phyloP scores from a whole-genome alignment of 2,888 invertebrate genomes.

The Thera britannica region DNA sequence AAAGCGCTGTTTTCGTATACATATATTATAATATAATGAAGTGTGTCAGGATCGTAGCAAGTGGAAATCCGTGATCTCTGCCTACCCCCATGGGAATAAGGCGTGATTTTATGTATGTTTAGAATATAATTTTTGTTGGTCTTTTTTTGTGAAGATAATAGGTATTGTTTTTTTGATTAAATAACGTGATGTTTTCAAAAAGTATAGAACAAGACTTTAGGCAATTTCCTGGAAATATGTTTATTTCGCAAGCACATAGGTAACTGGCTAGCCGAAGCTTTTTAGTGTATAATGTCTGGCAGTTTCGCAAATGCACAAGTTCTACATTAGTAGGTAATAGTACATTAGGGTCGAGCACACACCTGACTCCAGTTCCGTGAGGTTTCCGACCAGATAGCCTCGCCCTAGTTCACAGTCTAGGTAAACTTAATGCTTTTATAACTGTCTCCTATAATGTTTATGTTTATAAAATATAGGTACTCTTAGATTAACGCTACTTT shows the following conservation, averaged over 20 bases:
- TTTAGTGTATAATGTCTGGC: not conserved
- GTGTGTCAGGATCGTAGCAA: too few relatives aligned
- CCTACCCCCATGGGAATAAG: too few relatives aligned
- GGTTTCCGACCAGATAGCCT: slow-evolving; percentile 36
- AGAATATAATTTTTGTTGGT: too few relatives aligned
- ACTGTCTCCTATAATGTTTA: slow-evolving; percentile 16
- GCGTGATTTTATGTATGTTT: too few relatives aligned
- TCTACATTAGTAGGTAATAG: slow-evolving; percentile 5
- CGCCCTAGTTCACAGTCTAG: slow-evolving; percentile 37
- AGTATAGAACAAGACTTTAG: too few relatives aligned
- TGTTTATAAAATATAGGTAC: slow-evolving; percentile 7
- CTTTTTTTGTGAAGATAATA: too few relatives aligned
- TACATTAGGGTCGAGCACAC: slow-evolving; percentile 24
- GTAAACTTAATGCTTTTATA: slow-evolving; percentile 24
- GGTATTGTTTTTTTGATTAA: too few relatives aligned
- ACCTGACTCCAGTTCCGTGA: slow-evolving; percentile 39
- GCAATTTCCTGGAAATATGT: not conserved
- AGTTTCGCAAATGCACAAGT: slow-evolving; percentile 13
- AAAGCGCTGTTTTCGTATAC: not conserved
- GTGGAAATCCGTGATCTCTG: too few relatives aligned
- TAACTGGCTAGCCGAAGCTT: not conserved
- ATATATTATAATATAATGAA: not conserved
- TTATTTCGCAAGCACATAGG: not conserved
- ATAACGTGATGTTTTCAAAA: too few relatives aligned
- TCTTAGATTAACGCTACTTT: not conserved